Base-by-base conservation (phyloP, 2,113 vertebrate genomes). In the Neogobius melanostomus region DNA sequence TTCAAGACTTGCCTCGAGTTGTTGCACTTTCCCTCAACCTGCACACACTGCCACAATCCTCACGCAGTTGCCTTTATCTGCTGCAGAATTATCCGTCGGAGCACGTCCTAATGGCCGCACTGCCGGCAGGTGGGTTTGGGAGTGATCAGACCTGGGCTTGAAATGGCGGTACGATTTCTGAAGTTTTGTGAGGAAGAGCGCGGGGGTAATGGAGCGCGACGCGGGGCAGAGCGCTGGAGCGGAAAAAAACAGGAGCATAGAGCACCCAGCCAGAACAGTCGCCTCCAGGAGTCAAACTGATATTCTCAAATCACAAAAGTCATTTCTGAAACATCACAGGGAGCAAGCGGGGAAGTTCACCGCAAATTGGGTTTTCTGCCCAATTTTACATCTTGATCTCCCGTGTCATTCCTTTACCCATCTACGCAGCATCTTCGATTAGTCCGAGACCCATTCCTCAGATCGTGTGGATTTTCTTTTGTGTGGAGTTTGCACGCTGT, bases 301-400 rank as follows among this genome's bases (percentile, higher is more conserved):
- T 61, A 59, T 42, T 61, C 10, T 45, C 42, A 61, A 61, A 45
- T 61, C 59, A 61, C 42, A 61, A 61, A 61, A 44, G 42, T 61
- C 42, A 61, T 61, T 44, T 61, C 42, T 15, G 7, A 45, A 45
- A 45, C 42, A 15, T 45, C 42, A 61, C 59, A 44, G 42, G 42
- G 59, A 61, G 59, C 59, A 16, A 8, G 15, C 9, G 15, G 8
- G 42, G 17, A n/a, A 15, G 49, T 51, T 61, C 15, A 44, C 42
- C 44, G 7, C 15, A 44, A 43, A 61, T n/a, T 14, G 28, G 28
- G 36, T 12, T 56, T 16, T 59, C 17, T 16, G 53, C 9, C 7
- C 1, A 6, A 4, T 60, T 61, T 61, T 44, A 9, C 36, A 16
- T 59, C 42, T 59, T 59, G 17, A 28, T 11, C 17, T 28, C 17